These are phyloP conservation scores for Pipistrellus nathusii DNA, from an alignment of 2,797 vertebrate species.

Conservation along the genomic window DNA sequence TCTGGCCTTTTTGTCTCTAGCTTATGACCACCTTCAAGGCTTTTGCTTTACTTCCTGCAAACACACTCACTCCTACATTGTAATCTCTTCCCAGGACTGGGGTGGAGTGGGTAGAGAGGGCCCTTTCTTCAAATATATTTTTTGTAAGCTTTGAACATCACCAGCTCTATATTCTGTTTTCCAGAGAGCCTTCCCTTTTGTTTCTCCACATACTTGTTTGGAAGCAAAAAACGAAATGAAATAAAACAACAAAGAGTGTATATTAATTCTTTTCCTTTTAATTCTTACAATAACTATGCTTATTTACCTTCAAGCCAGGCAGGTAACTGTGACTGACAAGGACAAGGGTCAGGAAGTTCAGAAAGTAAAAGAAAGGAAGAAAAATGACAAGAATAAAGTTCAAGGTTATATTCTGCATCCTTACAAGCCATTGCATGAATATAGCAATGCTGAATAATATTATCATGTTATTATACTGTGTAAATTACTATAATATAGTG, in stretches of 20 bases:
- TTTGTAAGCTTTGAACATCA: constrained; percentile 27
- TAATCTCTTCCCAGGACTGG: not conserved
- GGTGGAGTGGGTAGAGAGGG: not conserved
- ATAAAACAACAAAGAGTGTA: not conserved
- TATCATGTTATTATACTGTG: constrained; percentile 5
- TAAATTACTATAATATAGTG: not conserved
- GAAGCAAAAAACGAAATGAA: constrained; percentile 28
- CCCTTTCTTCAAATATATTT: not conserved
- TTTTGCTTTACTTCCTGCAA: not conserved
- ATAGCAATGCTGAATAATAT: constrained; percentile 28
- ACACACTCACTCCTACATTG: not conserved
- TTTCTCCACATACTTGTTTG: not conserved
- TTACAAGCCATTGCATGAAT: not conserved
- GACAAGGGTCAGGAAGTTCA: not conserved
- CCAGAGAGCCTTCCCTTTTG: not conserved
- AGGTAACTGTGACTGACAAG: not conserved
- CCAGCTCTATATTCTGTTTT: constrained; percentile 39
- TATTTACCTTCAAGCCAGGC: not conserved
- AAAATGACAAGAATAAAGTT: constrained; percentile 24
- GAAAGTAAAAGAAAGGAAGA: not conserved
- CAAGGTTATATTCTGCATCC: constrained; percentile 14
- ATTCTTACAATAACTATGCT: constrained; percentile 25
- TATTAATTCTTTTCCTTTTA: constrained; percentile 7
- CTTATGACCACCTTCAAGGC: not conserved
- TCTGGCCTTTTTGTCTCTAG: not conserved